Conservation (phyloP, 2,888 invertebrate genomes). For the Cataglyphis rosenhaueri region DNA sequence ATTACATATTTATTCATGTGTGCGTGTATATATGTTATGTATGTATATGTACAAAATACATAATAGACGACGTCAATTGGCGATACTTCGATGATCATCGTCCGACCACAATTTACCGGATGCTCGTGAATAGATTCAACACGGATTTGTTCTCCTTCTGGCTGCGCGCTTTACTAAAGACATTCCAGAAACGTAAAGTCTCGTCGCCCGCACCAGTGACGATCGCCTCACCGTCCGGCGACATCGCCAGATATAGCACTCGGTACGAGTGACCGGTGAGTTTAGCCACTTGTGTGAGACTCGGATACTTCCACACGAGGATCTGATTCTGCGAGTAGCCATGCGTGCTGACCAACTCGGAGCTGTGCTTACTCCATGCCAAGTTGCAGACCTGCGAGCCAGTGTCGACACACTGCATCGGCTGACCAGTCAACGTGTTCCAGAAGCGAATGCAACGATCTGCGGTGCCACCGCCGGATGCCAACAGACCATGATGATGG, state of each 20-base stretch:
- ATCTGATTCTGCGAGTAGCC: constrained; percentile 99
- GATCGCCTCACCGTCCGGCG: constrained; percentile 99
- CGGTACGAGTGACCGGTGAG: constrained; percentile 98
- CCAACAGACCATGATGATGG: constrained; percentile 98
- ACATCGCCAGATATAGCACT: constrained; percentile 97
- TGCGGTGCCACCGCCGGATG: constrained; percentile 99
- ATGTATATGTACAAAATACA: constrained; percentile 55
- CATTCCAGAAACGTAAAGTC: constrained; percentile 99
- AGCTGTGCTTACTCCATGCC: constrained; percentile 99
- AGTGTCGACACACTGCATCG: constrained; percentile 99
- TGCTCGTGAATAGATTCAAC: constrained; percentile 96
- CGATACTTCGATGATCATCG: neutral
- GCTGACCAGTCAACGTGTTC: constrained; percentile 99
- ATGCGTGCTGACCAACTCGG: constrained; percentile 98
- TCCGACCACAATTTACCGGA: constrained; percentile 87
- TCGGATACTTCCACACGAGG: constrained; percentile 99
- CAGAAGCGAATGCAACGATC: constrained; percentile 98
- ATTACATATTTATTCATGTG: constrained; percentile 59
- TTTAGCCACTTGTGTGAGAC: constrained; percentile 98
- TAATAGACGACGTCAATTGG: constrained; percentile 21
- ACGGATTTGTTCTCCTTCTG: constrained; percentile 98
- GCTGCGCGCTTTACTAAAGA: constrained; percentile 98
- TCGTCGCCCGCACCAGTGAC: constrained; percentile 99
- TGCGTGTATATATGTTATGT: constrained; percentile 5
- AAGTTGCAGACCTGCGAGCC: constrained; percentile 99